phyloP scores from a whole-genome alignment of 2,113 vertebrate genomes.

The Hyperoodon ampullatus region DNA sequence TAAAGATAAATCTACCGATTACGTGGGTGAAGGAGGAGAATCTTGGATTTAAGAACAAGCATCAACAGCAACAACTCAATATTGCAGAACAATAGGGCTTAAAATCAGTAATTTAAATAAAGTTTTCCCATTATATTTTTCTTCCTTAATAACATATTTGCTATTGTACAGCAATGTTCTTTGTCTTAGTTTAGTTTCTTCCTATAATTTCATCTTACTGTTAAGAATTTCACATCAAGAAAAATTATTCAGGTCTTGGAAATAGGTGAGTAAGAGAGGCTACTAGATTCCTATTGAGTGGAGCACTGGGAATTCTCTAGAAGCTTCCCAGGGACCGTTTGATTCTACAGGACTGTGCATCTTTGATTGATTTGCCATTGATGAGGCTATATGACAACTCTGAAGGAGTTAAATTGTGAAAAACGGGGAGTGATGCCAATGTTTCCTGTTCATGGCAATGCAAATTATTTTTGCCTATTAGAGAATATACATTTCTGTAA shows the following conservation, averaged over 20 bases:
- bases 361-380: not conserved
- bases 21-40: fast-evolving
- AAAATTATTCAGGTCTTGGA: not conserved
- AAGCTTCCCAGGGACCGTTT: fast-evolving
- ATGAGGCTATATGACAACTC: not conserved
- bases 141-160: not conserved
- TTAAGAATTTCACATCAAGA: not conserved
- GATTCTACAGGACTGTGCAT: not conserved
- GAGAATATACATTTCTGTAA: not conserved
- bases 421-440: not conserved
- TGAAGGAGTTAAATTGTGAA: not conserved
- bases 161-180: not conserved
- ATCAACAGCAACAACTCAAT: not conserved
- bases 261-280: not conserved
- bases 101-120: not conserved
- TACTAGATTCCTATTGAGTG: fast-evolving
- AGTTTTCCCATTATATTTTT: not conserved
- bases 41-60: not conserved
- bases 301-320: not conserved
- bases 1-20: not conserved
- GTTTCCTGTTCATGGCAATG: not conserved
- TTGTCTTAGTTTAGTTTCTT: not conserved
- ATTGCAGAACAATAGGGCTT: not conserved
- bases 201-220: not conserved
- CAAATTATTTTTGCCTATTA: not conserved